Base-by-base conservation (phyloP, 2,113 vertebrate species). In the Puffinus mauretanicus region DNA sequence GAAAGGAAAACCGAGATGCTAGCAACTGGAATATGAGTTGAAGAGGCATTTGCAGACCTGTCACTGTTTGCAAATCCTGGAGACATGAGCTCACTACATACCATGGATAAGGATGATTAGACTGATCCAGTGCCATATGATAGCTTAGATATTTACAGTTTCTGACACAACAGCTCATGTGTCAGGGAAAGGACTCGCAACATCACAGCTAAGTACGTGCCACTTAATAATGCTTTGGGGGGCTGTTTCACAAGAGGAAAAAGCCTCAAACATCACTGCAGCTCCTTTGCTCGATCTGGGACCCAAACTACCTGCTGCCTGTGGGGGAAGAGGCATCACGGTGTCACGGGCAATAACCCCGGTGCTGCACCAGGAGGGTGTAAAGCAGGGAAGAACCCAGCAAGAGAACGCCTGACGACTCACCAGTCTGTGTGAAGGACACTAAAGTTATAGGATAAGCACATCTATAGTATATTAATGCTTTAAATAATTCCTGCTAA, bases 141-240 rank as follows among this genome's bases (percentile, higher is more conserved):
- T 76, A 96, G 81, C 84, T 95, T 76, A 79, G 77, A 84, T 95
- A 89, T 93, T 97, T 95, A 91, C 91, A 82, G 93, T 14, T 65
- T 66, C 83, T 49, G 54, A 84, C 88, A 75, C 55, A 90, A 76
- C 69, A 94, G 94, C 90, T 95, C 86, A 73, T 24, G 57, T 93
- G 82, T 89, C 93, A 93, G 78, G 13, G 34, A 94, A 82, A 42
- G 73, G 65, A 93, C 81, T 89, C 47, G 15, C 18, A 3, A 49
- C 64, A 91, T 36, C 80, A 75, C 76, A 82, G 72, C 38, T 79
- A 90, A 91, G 69, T 47, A 77, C 30, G 18, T 1, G 6, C 15
- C 55, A 55, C 76, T 86, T 73, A 52, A 42, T n/a, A 65, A 26
- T 30, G 51, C 29, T 13, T 38, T 3, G 15, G 3, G 15, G 5